phyloP scores from a whole-genome alignment of 1,140 invertebrate species.

The Drosophila repletoides region DNA sequence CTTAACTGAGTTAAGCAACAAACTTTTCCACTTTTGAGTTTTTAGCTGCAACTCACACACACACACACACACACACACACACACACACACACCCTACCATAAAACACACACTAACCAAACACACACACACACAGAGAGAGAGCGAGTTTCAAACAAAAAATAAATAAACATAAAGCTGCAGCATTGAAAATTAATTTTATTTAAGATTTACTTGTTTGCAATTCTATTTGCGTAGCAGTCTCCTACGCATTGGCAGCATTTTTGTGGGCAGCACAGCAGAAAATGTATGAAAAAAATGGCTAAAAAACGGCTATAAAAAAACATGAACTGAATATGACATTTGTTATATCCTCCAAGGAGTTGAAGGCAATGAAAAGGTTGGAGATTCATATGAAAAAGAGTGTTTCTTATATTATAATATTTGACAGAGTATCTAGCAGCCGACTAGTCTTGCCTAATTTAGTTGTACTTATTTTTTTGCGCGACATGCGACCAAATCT shows the following conservation, averaged over 20 bases:
- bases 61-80: neutral
- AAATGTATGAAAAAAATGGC: constrained; percentile 13
- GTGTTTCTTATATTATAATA: neutral
- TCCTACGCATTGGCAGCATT: constrained; percentile 4
- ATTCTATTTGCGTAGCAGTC: constrained; percentile 63
- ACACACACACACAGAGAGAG: neutral
- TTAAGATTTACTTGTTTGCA: constrained; percentile 71
- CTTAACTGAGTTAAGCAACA: constrained; percentile 53
- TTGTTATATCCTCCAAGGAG: constrained; percentile 5
- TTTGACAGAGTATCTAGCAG: constrained; percentile 1
- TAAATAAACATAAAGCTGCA: constrained; percentile 21
- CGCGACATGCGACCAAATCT: constrained; percentile 58
- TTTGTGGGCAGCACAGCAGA: constrained; percentile 1
- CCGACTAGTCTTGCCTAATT: neutral
- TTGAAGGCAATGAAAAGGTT: too few species aligned
- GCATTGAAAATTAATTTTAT: constrained; percentile 69
- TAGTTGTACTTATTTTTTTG: neutral
- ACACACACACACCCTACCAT: neutral
- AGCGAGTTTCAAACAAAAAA: neutral
- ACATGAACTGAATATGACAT: constrained; percentile 13
- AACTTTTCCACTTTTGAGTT: constrained; percentile 57
- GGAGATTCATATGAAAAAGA: neutral
- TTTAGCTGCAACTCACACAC: constrained; percentile 27
- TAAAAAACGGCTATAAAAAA: neutral
- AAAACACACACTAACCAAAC: neutral